Conservation (phyloP, 2,888 invertebrate species). For the Anthophora plumipes region DNA sequence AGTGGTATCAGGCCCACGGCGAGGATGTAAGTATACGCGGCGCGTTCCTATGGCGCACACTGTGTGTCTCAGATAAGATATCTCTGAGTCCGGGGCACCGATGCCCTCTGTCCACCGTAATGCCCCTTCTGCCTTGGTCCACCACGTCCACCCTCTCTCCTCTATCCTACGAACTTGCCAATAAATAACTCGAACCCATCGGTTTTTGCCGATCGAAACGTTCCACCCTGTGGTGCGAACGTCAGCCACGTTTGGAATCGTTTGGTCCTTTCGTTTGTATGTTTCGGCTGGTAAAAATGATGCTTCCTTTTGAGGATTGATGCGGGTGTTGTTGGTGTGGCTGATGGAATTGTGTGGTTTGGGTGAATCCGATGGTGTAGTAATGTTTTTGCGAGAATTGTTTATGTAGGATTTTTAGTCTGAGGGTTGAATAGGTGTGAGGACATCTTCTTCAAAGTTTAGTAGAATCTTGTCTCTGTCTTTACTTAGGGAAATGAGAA, state of each 20-base stretch:
- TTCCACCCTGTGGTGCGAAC: constrained; percentile 61
- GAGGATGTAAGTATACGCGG: constrained; percentile 77
- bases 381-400: no score
- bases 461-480: no score
- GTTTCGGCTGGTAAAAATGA: neutral
- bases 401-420: no score
- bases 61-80: constrained; percentile 82
- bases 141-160: constrained; percentile 61
- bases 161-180: constrained; percentile 78
- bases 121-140: constrained; percentile 21
- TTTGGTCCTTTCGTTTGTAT: neutral
- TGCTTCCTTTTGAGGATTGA: neutral
- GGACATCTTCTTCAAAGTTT: no score
- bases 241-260: neutral
- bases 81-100: constrained; percentile 78
- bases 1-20: constrained; percentile 81
- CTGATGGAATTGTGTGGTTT: neutral
- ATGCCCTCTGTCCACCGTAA: constrained; percentile 80
- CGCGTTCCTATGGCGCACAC: constrained; percentile 69
- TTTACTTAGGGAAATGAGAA: no score
- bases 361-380: no score
- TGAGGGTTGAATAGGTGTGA: no score
- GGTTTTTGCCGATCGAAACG: constrained; percentile 81
- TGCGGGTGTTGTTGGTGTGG: no score
- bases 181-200: constrained; percentile 82